Evolutionary conservation across 2,888 invertebrate genomes (phyloP), one percentile per base, ranked within the genome.

Genomic region (Euspilapteryx auroguttella): DNA sequence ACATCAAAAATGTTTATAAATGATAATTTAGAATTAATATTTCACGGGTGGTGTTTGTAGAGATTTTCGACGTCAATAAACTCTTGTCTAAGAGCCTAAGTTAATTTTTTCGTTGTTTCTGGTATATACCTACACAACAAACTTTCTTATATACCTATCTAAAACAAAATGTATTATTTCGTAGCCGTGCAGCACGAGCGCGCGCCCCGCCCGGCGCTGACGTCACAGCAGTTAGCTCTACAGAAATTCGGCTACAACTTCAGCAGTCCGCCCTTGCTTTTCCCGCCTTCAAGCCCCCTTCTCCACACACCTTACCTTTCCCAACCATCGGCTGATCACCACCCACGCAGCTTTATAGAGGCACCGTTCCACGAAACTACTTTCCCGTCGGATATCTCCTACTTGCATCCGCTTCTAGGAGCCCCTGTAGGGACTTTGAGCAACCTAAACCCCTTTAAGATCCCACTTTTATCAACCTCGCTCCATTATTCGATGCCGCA

Each of bases 161-260:
- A n/a, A n/a, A n/a, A n/a, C n/a, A n/a, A n/a, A n/a, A n/a, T n/a
- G n/a, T n/a, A n/a, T n/a, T 17, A 31, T 33, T 31, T 63, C 73
- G 28, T 79, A 94, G 94, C 94, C 33, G 94, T 94, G 12, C 93
- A 94, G 53, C 92, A 94, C 57, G 94, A 94, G 62, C 75, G 94
- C 36, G 91, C 93, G 7, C 91, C 93, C 1, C 78, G 93, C 24
- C 68, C 79, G 2, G 47, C 59, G 1, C 44, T 32, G 10, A 26
- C 45, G 10, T 43, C 38, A 36, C 64, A 47, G 44, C 73, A 41
- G 50, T 61, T 46, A 73, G 80, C 63, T 73, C 41, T 73, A 4
- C 62, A 66, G 26, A 64, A 61, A 36, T 47, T 79, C n/a, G 64
- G 71, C 30, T 77, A 78, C 45, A 68, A 58, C 48, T 64, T 68